A percentile compares a stretch with the other conserved stretches of the same genome.
These are phyloP conservation scores for Oncorhynchus clarkii DNA, from an alignment of 2,113 vertebrate genomes.

Conservation along the genomic window DNA sequence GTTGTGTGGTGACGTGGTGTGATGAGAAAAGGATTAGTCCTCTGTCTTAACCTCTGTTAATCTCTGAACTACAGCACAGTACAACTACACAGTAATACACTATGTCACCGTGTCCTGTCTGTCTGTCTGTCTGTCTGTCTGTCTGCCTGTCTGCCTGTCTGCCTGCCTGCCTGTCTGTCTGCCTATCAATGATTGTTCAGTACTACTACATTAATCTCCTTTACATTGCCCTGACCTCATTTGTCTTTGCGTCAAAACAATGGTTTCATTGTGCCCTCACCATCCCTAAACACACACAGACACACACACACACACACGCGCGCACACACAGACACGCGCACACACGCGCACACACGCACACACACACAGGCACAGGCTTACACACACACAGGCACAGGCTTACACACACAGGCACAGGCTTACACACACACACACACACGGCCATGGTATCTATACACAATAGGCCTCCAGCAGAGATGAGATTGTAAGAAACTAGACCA, in stretches of 20 bases:
- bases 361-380: neutral
- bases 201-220: constrained; percentile 21
- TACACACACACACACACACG: too few species aligned
- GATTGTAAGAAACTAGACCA: too few species aligned
- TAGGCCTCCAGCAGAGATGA: neutral
- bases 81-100: neutral
- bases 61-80: constrained; percentile 31
- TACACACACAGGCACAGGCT: too few species aligned
- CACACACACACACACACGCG: neutral
- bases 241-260: constrained; percentile 46
- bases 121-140: neutral
- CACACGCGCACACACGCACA: neutral
- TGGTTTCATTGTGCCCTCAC: constrained; percentile 33
- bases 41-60: constrained; percentile 30
- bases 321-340: neutral
- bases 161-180: neutral
- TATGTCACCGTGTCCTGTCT: too few species aligned
- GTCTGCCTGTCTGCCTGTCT: neutral
- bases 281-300: neutral
- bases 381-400: neutral
- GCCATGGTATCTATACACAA: too few species aligned
- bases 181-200: constrained; percentile 1
- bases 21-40: constrained; percentile 24
- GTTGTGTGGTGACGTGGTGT: neutral
- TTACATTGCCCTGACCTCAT: neutral